Base-by-base conservation (phyloP, 1,140 invertebrate species). In the Drosophila kepulauana region DNA sequence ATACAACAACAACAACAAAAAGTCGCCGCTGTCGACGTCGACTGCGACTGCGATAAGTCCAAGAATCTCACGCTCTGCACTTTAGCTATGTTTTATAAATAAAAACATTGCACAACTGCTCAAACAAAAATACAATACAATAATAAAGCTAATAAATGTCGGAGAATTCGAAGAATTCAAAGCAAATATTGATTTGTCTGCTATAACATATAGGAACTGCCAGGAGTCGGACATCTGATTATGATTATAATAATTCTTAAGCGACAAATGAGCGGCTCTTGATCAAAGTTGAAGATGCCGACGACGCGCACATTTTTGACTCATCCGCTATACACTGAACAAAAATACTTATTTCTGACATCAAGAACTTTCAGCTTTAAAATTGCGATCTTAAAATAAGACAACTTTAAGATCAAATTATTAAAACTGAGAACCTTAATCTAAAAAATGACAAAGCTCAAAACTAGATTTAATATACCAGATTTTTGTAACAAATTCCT, bases 61-160 rank as follows among this genome's bases (percentile, higher is more conserved):
- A 75, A 84, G 81, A 84, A 86, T 86, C 80, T 69, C 81, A 84
- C 80, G 81, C 78, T 86, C 81, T 84, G 82, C 80, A 81, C 82
- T 78, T 82, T 74, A 79, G 63, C 56, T 49, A 66, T 74, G 76
- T 67, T 58, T 54, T 56, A 45, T 61, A 61, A 49, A 70, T 63
- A 70, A 56, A 64, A 54, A 54, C 11, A 77, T 78, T 82, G 80
- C 80, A 76, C 66, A 82, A 73, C 30, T 38, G 16, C 2, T 45
- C 28, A 48, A 73, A 68, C 65, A 73, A 8, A 1, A 41, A n/a
- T n/a, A 56, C 5, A 68, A 56, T 48, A 15, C 41, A 51, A 25
- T 25, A 70, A 63, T n/a, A 70, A 68, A 62, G 48, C 65, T 13
- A 68, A 68, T 56, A 16, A 57, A 64, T 52, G 41, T 61, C n/a